Evolutionary conservation across 2,888 invertebrate genomes (phyloP).

Genomic region (Chymomyza caudatula): DNA sequence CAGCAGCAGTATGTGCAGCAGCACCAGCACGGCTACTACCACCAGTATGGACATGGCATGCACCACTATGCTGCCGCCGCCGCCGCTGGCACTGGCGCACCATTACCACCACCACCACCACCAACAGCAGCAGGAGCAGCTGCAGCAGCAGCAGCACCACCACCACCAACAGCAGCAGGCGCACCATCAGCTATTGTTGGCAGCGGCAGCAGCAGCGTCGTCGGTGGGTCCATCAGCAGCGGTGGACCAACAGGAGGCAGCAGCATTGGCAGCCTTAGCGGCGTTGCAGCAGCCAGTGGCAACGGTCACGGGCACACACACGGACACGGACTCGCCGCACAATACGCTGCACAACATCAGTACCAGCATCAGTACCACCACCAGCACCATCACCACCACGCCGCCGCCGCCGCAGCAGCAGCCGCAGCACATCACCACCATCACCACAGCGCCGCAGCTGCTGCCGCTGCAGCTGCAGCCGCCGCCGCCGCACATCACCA

Average conservation of each 20-base stretch:
- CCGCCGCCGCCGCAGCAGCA: conserved; percentile 35
- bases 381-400: conserved; percentile 11
- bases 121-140: conserved; percentile 25
- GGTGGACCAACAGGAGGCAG: conserved; percentile 73
- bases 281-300: conserved; percentile 28
- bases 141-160: conserved; percentile 47
- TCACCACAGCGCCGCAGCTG: conserved; percentile 62
- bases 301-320: conserved; percentile 15
- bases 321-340: conserved; percentile 32
- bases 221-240: conserved; percentile 83
- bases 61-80: conserved; percentile 77
- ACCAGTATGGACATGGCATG: conserved; percentile 60
- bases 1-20: conserved; percentile 65
- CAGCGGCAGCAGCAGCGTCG: conserved; percentile 36
- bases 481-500: conserved; percentile 64
- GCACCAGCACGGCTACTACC: conserved; percentile 78
- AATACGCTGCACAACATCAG: conserved; percentile 61
- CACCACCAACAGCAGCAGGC: conserved; percentile 61
- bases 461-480: conserved; percentile 45
- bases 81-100: conserved; percentile 80
- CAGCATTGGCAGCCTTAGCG: conserved; percentile 24
- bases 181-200: conserved; percentile 27
- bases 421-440: conserved; percentile 54
- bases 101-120: conserved; percentile 74
- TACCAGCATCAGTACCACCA: conserved; percentile 54